Evolutionary conservation across 2,888 invertebrate species (phyloP).

Genomic region (Notodonta ziczac): DNA sequence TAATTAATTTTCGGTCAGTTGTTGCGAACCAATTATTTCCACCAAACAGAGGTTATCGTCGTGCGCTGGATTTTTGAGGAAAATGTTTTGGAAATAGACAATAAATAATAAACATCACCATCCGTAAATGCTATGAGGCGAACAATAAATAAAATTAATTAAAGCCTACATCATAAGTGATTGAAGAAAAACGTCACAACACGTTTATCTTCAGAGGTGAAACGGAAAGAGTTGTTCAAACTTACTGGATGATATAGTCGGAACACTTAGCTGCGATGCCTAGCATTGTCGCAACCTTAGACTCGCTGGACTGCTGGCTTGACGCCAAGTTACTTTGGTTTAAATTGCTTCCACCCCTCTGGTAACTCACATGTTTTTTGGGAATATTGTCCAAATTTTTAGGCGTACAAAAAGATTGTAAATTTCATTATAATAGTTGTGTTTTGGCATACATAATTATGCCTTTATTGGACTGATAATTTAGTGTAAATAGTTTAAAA

Average conservation of each 20-base stretch:
- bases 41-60: conserved; percentile 5
- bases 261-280: conserved; percentile 63
- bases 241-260: conserved; percentile 56
- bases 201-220: conserved; percentile 26
- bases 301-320: conserved; percentile 64
- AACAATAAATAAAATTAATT: no score
- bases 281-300: conserved; percentile 63
- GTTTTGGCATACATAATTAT: no score
- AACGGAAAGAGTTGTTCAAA: conserved; percentile 47
- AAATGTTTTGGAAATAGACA: not conserved
- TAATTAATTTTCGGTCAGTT: conserved; percentile 60
- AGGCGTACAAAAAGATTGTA: conserved; percentile 4
- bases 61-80: not conserved
- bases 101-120: no score
- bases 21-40: conserved; percentile 20
- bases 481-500: no score
- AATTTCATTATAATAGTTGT: no score
- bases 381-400: conserved; percentile 40
- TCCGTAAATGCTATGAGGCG: no score
- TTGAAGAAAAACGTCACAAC: not conserved
- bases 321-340: conserved; percentile 71
- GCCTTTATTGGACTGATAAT: no score
- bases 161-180: not conserved
- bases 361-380: conserved; percentile 48
- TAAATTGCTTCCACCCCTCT: conserved; percentile 64